Conservation (phyloP, 2,797 vertebrate genomes). For the Octomys mimax region DNA sequence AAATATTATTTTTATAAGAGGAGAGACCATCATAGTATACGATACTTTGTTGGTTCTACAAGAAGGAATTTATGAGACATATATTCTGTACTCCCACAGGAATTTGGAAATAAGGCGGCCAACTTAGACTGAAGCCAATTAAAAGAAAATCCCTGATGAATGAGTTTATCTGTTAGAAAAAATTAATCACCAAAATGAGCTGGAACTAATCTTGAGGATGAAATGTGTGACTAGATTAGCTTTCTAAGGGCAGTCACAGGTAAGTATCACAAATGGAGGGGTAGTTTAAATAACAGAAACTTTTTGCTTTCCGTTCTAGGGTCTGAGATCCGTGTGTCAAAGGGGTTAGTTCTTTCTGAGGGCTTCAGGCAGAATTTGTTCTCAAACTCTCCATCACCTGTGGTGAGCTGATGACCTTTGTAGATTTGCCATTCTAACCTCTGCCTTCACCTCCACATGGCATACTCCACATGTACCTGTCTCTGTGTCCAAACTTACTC, state of each 20-base stretch:
- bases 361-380: not conserved
- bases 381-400: not conserved
- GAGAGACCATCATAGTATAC: not conserved
- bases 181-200: conserved; percentile 1
- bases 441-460: not conserved
- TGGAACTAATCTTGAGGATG: not conserved
- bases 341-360: not conserved
- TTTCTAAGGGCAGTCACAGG: not conserved
- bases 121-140: conserved; percentile 40
- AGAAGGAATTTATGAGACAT: conserved; percentile 32
- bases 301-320: not conserved
- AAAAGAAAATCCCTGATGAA: conserved; percentile 5
- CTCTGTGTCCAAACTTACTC: not conserved
- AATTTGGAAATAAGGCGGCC: conserved; percentile 33
- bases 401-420: not conserved
- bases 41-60: conserved; percentile 26
- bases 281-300: not conserved
- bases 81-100: not conserved
- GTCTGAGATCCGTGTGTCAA: not conserved
- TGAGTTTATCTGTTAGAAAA: conserved; percentile 22
- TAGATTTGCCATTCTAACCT: not conserved
- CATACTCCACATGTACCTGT: not conserved
- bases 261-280: not conserved
- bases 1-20: not conserved
- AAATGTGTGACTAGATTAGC: not conserved